Evolutionary conservation across 1,140 invertebrate genomes (phyloP), one percentile per base, ranked within the genome.

Genomic region (Anagrus nilaparvatae): DNA sequence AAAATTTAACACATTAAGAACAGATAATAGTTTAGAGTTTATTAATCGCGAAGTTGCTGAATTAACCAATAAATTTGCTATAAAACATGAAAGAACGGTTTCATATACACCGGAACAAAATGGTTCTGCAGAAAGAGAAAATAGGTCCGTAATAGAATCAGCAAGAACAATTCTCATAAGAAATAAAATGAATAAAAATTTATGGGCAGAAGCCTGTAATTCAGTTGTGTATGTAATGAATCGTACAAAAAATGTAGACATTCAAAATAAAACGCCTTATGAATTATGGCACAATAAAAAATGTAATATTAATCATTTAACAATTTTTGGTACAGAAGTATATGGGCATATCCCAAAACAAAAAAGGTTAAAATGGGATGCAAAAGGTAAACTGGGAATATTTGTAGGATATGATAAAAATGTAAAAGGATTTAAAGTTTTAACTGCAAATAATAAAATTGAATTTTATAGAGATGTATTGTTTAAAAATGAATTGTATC

Each of bases 1-100:
- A 19, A 27, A 43, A 17, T 28, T 44, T 13, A 34, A 29, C 6
- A 3, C 19, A 21, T 2, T 51, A 5, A 7, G 37, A 3, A 41
- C 40, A 9, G 50, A 51, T 18, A 47, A 48, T 29, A 46, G 50
- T 8, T 16, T 19, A 6, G 47, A 49, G 20, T 43, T 38, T 23
- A 17, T 31, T 2, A 49, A 49, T 18, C 4, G 12, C 2, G 20
- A 43, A 4, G 13, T 43, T 0, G 9, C 27, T 9, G 32, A 49
- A n/a, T 40, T 49, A 13, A 13, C 47, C 0, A 30, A 35, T 20
- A 43, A 16, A 10, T 12, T 27, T 4, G 40, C 31, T 6, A 43
- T 49, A 8, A 28, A 24, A 13, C 36, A 45, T 23, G 8, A 25
- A 6, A 17, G 7, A 13, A 40, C 25, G 2, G n/a, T 36, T 3